A percentile compares a stretch with the other conserved stretches of the same genome.
Conservation (phyloP, 2,888 invertebrate genomes). For the Athalia circularis region DNA sequence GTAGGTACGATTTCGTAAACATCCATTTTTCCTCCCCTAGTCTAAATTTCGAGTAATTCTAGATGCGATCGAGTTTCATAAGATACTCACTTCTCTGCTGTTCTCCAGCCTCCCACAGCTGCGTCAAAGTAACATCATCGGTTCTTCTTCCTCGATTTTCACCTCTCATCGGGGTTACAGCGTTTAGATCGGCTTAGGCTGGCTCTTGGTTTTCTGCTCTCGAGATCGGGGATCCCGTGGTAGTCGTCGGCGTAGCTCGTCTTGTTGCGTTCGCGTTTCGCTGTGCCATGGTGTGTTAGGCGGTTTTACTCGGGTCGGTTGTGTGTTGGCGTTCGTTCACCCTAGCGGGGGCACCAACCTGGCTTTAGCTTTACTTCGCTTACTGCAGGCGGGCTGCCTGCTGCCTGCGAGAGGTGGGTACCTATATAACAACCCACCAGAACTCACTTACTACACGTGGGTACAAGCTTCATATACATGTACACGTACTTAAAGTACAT, state of each 20-base stretch:
- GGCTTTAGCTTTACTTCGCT: conserved; percentile 73
- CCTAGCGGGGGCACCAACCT: conserved; percentile 74
- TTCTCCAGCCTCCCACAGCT: background rate
- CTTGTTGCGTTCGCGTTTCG: conserved; percentile 22
- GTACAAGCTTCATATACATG: background rate
- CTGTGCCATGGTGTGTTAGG: conserved; percentile 3
- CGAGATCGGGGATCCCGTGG: background rate
- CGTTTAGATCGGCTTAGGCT: too few relatives aligned
- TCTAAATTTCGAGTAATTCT: conserved; percentile 10
- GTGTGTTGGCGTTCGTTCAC: conserved; percentile 70
- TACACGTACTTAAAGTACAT: background rate
- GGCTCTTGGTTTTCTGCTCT: background rate
- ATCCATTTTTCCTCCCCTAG: conserved; percentile 13
- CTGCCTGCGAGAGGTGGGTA: conserved; percentile 16
- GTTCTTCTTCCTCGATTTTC: too few relatives aligned
- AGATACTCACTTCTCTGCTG: background rate
- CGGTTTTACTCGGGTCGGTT: conserved; percentile 34
- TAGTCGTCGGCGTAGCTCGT: background rate
- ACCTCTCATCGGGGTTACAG: too few relatives aligned
- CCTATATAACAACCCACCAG: conserved; percentile 5
- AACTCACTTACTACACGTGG: conserved; percentile 17
- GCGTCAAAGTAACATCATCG: too few relatives aligned
- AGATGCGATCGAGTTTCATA: conserved; percentile 21
- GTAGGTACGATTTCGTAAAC: conserved; percentile 33
- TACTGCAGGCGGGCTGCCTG: conserved; percentile 54